Evolutionary conservation across 2,888 invertebrate genomes (phyloP), one percentile per base, ranked within the genome.

Genomic region (Pandemis heparana): DNA sequence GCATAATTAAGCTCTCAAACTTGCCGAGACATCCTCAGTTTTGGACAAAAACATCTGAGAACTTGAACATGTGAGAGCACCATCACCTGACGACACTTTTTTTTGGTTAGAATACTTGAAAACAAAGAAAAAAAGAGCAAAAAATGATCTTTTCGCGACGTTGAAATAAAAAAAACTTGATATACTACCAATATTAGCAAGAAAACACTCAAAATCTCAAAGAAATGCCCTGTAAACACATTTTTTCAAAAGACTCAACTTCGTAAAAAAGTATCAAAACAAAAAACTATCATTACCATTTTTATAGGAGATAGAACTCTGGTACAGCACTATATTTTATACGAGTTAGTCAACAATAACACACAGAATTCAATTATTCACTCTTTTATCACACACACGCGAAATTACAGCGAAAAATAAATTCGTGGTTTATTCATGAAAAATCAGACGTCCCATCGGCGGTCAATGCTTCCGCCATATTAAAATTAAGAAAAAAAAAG

Each of bases 251-350:
- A 84, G 89, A 87, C 89, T 88, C 86, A 90, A 91, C 89, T 92
- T 92, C 83, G 87, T 91, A 91, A 94, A 95, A 92, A 94, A 93
- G 94, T 94, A 94, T 93, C 94, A 94, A 95, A 94, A 95, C 94
- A 95, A 95, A 95, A 94, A 95, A 94, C 92, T 92, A 92, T 93
- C 92, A 91, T 94, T 94, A 94, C 94, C 94, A 94, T 95, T 94
- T 94, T 94, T 93, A 86, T 79, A 78, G 81, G 81, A 79, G 83
- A 86, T 83, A 82, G 79, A 78, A 78, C 77, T 74, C 82, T 80
- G 79, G 79, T 77, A 70, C 74, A 78, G 75, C 77, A 79, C 81
- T 79, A 63, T 63, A 75, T 74, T 53, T 74, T 75, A 75, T 60
- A 76, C 70, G 73, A 79, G 77, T 72, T 77, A 70, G 72, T 75